Base-by-base conservation (phyloP, 2,797 vertebrate species). In the Etheostoma nigrum region DNA sequence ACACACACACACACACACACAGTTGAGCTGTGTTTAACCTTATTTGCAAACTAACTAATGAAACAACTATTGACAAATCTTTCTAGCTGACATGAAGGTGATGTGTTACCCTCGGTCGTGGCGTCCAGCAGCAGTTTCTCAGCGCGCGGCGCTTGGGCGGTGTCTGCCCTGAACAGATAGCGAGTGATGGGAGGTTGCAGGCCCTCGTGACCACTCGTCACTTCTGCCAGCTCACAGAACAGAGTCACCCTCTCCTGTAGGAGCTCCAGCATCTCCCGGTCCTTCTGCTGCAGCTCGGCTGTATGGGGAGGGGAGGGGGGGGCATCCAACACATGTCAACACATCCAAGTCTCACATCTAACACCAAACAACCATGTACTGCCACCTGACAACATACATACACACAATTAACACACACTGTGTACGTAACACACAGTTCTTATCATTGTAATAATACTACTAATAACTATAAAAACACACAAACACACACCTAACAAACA, bases 211-310 rank as follows among this genome's bases (percentile, higher is more conserved):
- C 94, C 85, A 0, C 86, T 84, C 0, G 95, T 96, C 78, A 97
- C 92, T 33, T 96, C 95, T 3, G 95, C 85, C 79, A 97, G 93
- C 78, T 97, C 97, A 0, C 94, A 95, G 49, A 98, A 98, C 0
- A 98, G 94, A 4, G 94, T 95, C 0, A 97, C 96, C 33, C 97
- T 92, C 91, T 98, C 96, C 86, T 97, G 96, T 21, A 98, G 92
- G 44, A 98, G 95, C 69, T 96, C 96, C 36, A 96, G 81, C 59
- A 98, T 93, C 2, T 97, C 96, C 1, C 91, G 91, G 88, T 98
- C 96, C 23, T 96, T 96, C 86, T 97, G 97, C 74, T 95, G 95
- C 71, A 98, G 95, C 30, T 97, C 96, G 76, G 95, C 97, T 97
- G 88, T 19, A 27, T 30, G 30, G 30, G 30, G 30, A 30, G 30